Conservation (phyloP, 2,797 vertebrate genomes). For the Allobates femoralis region DNA sequence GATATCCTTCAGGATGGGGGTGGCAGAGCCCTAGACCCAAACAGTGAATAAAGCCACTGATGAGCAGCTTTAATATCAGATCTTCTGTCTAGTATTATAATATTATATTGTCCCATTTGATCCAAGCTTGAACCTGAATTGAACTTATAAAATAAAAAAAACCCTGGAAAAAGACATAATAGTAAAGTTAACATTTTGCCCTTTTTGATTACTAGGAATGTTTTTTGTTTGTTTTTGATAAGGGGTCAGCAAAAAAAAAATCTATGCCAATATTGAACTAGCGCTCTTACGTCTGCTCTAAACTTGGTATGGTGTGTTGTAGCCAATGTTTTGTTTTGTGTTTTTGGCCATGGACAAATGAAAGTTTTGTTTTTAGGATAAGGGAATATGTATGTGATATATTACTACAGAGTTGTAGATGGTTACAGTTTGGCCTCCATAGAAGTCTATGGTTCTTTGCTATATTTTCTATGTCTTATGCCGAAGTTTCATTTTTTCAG, state of each 20-base stretch:
- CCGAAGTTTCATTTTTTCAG: too few species aligned
- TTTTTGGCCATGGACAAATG: constrained; percentile 2
- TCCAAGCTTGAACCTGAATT: background rate
- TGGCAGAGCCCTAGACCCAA: too few species aligned
- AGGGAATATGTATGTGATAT: background rate
- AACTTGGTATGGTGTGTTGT: constrained; percentile 12
- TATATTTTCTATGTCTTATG: too few species aligned
- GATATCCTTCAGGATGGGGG: too few species aligned
- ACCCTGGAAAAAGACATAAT: constrained; percentile 1
- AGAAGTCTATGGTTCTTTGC: too few species aligned
- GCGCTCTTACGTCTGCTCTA: constrained; percentile 14
- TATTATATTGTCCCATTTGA: too few species aligned
- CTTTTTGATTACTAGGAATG: constrained; percentile 32
- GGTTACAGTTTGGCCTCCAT: too few species aligned
- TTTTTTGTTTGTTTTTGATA: constrained; percentile 54
- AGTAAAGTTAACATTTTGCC: constrained; percentile 32
- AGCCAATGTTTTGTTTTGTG: background rate
- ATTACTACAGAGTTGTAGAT: background rate
- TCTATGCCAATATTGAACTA: constrained; percentile 34
- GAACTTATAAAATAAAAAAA: background rate
- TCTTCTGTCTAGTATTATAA: too few species aligned
- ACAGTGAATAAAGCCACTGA: too few species aligned
- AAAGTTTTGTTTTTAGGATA: background rate
- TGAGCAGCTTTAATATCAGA: too few species aligned
- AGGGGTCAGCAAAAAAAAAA: constrained; percentile 31